These are phyloP conservation scores for Synergus umbraculus DNA, from an alignment of 2,888 invertebrate genomes.

Conservation along the genomic window DNA sequence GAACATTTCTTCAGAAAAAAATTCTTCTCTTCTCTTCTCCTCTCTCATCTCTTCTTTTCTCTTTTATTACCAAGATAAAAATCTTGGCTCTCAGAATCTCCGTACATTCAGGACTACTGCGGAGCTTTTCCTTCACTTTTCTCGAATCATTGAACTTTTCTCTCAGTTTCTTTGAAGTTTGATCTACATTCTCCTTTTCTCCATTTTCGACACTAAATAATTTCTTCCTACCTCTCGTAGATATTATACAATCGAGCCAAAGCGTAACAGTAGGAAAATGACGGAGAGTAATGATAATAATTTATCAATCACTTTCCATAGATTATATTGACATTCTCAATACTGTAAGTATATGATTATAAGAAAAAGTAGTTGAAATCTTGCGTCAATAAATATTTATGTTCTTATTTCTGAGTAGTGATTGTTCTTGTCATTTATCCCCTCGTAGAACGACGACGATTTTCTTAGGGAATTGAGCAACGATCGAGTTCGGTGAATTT, in stretches of 20 bases:
- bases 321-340: slow-evolving; percentile 10
- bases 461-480: not conserved
- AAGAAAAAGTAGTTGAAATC: not conserved
- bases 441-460: not conserved
- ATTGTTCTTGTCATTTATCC: slow-evolving; percentile 10
- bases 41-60: not conserved
- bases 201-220: slow-evolving; percentile 37
- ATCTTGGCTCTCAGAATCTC: slow-evolving; percentile 10
- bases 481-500: not conserved
- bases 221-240: slow-evolving; percentile 11
- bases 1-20: not conserved
- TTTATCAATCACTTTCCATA: slow-evolving; percentile 1
- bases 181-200: slow-evolving; percentile 37
- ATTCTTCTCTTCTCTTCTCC: not conserved
- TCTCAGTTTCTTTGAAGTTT: slow-evolving; percentile 12
- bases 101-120: slow-evolving; percentile 39
- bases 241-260: slow-evolving; percentile 43
- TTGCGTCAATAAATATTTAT: slow-evolving; percentile 31
- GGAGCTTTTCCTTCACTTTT: slow-evolving; percentile 4
- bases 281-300: not conserved
- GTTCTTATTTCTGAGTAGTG: slow-evolving; percentile 15
- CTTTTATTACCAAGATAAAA: not conserved
- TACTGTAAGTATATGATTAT: slow-evolving; percentile 23
- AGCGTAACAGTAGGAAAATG: slow-evolving; percentile 26
- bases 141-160: not conserved